phyloP scores from a whole-genome alignment of 2,888 invertebrate species.

The Campoletis raptor region DNA sequence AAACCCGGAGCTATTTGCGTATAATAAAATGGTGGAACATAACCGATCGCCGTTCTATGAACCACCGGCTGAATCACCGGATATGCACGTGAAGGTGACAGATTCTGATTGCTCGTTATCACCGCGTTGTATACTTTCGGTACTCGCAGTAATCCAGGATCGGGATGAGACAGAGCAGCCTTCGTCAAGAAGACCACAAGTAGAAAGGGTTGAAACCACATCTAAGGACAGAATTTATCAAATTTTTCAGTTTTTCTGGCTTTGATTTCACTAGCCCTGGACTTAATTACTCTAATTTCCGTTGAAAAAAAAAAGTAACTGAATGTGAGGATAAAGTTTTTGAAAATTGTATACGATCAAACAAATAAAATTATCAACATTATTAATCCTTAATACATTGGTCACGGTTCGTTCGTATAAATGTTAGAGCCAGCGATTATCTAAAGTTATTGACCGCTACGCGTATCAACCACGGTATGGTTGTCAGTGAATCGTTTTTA shows the following conservation, averaged over 20 bases:
- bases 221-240: conserved; percentile 56
- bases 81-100: conserved; percentile 91
- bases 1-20: conserved; percentile 77
- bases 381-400: background rate
- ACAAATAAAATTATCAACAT: background rate
- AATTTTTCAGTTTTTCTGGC: background rate
- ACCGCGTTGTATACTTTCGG: conserved; percentile 93
- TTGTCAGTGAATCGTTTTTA: conserved; percentile 1
- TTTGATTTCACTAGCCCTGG: background rate
- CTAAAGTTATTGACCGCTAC: background rate
- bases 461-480: background rate
- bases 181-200: conserved; percentile 71
- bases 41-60: conserved; percentile 88
- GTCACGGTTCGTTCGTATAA: background rate
- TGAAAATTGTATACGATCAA: too few species aligned
- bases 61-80: conserved; percentile 91
- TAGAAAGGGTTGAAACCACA: conserved; percentile 52
- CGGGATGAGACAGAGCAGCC: conserved; percentile 76
- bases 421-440: background rate
- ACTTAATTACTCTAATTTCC: background rate
- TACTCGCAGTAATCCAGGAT: conserved; percentile 87
- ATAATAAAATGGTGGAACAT: conserved; percentile 81
- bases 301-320: background rate
- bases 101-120: conserved; percentile 91
- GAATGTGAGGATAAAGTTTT: too few species aligned